Evolutionary conservation across 2,888 invertebrate genomes (phyloP).

Genomic region (Neoaliturus tenellus): DNA sequence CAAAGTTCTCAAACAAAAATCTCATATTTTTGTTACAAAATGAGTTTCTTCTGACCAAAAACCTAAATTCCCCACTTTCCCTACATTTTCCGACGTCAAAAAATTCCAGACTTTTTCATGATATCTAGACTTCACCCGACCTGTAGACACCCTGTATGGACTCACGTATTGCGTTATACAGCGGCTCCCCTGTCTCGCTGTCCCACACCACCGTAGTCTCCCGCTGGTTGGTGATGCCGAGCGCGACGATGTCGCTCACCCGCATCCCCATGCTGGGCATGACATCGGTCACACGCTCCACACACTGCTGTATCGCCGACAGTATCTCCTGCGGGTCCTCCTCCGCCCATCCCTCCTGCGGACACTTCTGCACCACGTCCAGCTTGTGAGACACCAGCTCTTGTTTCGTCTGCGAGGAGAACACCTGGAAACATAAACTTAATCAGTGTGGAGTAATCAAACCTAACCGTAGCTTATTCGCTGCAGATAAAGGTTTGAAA

Average conservation of each 20-base stretch:
- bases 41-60: too few species aligned
- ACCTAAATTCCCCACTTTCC: too few species aligned
- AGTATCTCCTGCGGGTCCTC: conserved; percentile 93
- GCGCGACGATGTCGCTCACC: conserved; percentile 81
- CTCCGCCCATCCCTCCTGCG: conserved; percentile 98
- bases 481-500: too few species aligned
- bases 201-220: conserved; percentile 99
- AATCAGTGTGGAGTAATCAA: too few species aligned
- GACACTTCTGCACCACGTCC: conserved; percentile 86
- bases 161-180: conserved; percentile 94
- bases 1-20: too few species aligned
- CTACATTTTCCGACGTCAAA: too few species aligned
- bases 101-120: too few species aligned
- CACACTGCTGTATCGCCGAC: conserved; percentile 86
- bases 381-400: conserved; percentile 80
- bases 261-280: conserved; percentile 56
- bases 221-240: conserved; percentile 98
- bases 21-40: too few species aligned
- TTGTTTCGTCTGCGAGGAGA: conserved; percentile 59
- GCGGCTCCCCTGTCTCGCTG: conserved; percentile 90
- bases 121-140: too few species aligned
- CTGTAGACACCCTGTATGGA: too few species aligned
- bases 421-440: too few species aligned
- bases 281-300: conserved; percentile 71
- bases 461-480: too few species aligned